Evolutionary conservation across 2,113 vertebrate species (phyloP).

Genomic region (Prietella phreatophila): DNA sequence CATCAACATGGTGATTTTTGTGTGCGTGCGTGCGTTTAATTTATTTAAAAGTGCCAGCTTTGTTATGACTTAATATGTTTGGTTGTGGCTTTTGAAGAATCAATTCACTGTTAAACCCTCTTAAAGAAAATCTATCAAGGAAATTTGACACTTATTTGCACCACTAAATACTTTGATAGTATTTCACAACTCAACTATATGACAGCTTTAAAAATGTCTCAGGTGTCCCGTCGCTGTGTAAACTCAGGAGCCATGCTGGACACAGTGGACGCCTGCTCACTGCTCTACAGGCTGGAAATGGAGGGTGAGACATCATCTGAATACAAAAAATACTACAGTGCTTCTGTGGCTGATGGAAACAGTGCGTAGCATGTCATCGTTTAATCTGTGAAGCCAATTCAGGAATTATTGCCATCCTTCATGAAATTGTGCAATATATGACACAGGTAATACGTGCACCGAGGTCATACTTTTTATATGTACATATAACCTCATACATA

Average conservation of each 20-base stretch:
- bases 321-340: background rate
- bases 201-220: slow-evolving; percentile 25
- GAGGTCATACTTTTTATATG: background rate
- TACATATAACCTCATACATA: background rate
- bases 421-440: background rate
- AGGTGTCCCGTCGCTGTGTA: slow-evolving; percentile 75
- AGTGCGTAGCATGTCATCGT: background rate
- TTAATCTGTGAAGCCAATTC: background rate
- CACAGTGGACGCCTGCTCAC: slow-evolving; percentile 79
- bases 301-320: slow-evolving; percentile 77
- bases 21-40: background rate
- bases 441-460: background rate
- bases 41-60: background rate
- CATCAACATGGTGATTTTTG: background rate
- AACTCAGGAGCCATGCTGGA: slow-evolving; percentile 81
- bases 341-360: background rate
- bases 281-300: slow-evolving; percentile 90
- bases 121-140: background rate
- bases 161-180: background rate
- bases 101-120: background rate
- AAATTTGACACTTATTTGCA: background rate
- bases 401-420: background rate
- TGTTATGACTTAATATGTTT: background rate
- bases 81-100: background rate
- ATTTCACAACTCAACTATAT: background rate